Percentiles rank a stretch among this genome's conserved stretches.
These are phyloP conservation scores for Sebastiscus tertius DNA, from an alignment of 2,797 vertebrate species.

Conservation along the genomic window DNA sequence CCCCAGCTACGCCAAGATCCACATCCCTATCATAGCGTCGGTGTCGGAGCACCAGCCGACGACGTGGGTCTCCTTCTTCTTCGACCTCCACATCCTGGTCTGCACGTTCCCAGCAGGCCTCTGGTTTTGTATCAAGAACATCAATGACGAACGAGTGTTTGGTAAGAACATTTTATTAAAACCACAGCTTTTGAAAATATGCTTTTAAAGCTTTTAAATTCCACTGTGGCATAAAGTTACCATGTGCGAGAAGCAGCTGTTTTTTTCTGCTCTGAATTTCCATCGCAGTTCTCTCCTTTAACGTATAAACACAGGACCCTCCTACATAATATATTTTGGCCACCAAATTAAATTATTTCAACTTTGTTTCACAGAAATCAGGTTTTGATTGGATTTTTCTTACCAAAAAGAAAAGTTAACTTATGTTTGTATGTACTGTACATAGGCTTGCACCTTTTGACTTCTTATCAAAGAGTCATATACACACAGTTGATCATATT, in stretches of 20 bases:
- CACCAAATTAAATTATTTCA: neutral
- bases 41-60: constrained; percentile 99
- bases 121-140: constrained; percentile 99
- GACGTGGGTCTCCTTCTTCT: constrained; percentile 99
- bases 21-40: constrained; percentile 99
- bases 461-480: neutral
- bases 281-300: neutral
- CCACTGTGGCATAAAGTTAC: neutral
- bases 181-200: neutral
- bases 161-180: constrained; percentile 79
- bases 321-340: neutral
- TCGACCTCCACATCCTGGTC: constrained; percentile 99
- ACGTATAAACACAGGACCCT: neutral
- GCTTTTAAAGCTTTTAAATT: neutral
- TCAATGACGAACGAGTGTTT: constrained; percentile 96
- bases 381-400: neutral
- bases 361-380: neutral
- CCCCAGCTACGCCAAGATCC: constrained; percentile 97
- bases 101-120: constrained; percentile 99
- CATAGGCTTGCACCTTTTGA: neutral
- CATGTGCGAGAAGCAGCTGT: neutral
- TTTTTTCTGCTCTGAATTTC: neutral
- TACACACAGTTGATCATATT: neutral
- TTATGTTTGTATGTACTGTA: neutral
- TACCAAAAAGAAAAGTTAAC: neutral